These are phyloP conservation scores for Pantherophis vulpinus DNA, from an alignment of 2,797 vertebrate species.

Conservation along the genomic window DNA sequence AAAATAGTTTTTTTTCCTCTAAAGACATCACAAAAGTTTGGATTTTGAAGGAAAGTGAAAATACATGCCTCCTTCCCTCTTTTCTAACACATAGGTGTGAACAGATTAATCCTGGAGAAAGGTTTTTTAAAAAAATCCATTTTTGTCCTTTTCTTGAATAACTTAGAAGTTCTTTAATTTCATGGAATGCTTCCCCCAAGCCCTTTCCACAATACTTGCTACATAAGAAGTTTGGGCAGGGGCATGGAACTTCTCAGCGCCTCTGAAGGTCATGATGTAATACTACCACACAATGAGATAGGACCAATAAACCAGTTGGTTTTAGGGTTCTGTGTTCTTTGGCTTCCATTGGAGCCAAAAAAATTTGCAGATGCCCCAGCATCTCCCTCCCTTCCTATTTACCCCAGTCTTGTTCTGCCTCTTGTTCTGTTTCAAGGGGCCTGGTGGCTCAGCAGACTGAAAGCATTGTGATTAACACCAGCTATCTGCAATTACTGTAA, in stretches of 20 bases:
- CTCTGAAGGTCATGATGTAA: not conserved
- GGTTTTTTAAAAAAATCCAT: not conserved
- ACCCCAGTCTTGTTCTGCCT: not conserved
- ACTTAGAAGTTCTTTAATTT: not conserved
- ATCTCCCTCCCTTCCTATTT: not conserved
- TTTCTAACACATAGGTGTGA: not conserved
- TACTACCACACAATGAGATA: not conserved
- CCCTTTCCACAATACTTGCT: not conserved
- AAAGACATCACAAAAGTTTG: not conserved
- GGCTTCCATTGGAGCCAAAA: not conserved
- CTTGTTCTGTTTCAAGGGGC: not conserved
- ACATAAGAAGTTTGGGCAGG: not conserved
- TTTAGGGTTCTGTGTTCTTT: not conserved
- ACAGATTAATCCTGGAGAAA: not conserved
- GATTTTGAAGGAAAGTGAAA: not conserved
- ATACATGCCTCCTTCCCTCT: not conserved
- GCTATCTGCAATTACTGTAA: no score
- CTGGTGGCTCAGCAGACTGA: no score
- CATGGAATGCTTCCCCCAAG: not conserved
- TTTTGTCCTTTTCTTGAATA: not conserved
- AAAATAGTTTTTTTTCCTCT: slow-evolving; percentile 38
- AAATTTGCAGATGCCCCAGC: not conserved
- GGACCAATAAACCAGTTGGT: not conserved
- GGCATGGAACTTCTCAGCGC: not conserved
- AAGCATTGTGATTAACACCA: no score